These are phyloP conservation scores for Zeus faber DNA, from an alignment of 2,113 vertebrate species.

Conservation along the genomic window DNA sequence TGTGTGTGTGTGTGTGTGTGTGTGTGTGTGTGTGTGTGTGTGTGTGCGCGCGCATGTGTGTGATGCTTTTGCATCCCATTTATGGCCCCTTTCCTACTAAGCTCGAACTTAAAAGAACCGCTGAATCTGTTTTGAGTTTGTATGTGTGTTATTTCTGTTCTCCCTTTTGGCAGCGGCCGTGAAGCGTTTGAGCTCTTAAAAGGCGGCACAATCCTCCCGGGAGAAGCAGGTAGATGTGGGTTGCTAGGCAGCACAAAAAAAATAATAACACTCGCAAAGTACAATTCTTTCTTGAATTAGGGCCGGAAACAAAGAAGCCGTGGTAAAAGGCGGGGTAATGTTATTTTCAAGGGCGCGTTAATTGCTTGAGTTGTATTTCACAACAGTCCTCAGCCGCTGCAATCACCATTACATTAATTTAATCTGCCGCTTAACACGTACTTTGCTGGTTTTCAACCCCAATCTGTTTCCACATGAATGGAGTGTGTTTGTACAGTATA, in stretches of 20 bases:
- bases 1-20: no score
- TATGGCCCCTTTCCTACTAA: background rate
- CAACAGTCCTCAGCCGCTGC: background rate
- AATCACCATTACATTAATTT: background rate
- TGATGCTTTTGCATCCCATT: background rate
- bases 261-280: background rate
- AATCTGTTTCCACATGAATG: background rate
- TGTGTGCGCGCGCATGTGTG: background rate
- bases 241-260: background rate
- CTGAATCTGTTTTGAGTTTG: background rate
- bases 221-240: background rate
- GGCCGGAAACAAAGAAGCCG: background rate
- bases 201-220: background rate
- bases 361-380: background rate
- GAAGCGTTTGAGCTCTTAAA: background rate
- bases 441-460: background rate
- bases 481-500: no score
- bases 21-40: no score
- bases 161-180: background rate
- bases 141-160: background rate
- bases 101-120: background rate
- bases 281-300: background rate
- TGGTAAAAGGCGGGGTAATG: background rate
- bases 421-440: background rate
- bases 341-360: background rate